Conservation (phyloP, 2,888 invertebrate species). For the Artemia sinica region DNA sequence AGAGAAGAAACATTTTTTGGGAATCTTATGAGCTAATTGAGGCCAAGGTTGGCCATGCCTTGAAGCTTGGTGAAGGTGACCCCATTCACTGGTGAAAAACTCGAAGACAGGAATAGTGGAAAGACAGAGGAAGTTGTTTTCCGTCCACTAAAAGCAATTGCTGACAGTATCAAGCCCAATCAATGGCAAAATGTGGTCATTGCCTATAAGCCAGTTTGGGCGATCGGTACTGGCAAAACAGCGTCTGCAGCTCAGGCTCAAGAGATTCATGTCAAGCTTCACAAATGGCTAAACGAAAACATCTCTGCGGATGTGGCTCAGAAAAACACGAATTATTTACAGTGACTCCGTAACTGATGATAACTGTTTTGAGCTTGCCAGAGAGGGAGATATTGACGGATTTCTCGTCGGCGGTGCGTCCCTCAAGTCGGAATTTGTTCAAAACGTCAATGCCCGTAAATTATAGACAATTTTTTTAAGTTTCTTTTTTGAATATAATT, state of each 20-base stretch:
- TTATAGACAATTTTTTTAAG: not conserved
- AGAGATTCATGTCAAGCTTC: too few species aligned
- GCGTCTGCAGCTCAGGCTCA: too few species aligned
- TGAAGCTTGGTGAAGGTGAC: constrained; percentile 45
- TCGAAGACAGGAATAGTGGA: constrained; percentile 81
- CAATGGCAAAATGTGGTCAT: constrained; percentile 39
- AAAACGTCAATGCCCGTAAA: constrained; percentile 65
- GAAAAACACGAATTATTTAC: too few species aligned
- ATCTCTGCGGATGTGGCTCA: too few species aligned
- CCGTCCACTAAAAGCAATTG: constrained; percentile 67
- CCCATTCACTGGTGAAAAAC: constrained; percentile 90
- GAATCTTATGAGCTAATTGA: too few species aligned
- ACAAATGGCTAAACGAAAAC: too few species aligned
- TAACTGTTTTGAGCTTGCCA: constrained; percentile 34
- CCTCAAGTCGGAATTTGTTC: constrained; percentile 87
- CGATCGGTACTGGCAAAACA: too few species aligned
- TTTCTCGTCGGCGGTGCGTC: constrained; percentile 98
- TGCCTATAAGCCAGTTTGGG: too few species aligned
- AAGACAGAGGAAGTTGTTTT: constrained; percentile 90
- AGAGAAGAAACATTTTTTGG: too few species aligned
- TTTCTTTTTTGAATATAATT: too few species aligned
- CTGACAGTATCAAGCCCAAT: constrained; percentile 50
- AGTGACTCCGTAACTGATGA: constrained; percentile 51
- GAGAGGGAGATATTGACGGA: constrained; percentile 85
- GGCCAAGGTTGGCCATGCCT: constrained; percentile 28